Evolutionary conservation across 2,113 vertebrate genomes (phyloP).

Genomic region (Heterocephalus glaber): DNA sequence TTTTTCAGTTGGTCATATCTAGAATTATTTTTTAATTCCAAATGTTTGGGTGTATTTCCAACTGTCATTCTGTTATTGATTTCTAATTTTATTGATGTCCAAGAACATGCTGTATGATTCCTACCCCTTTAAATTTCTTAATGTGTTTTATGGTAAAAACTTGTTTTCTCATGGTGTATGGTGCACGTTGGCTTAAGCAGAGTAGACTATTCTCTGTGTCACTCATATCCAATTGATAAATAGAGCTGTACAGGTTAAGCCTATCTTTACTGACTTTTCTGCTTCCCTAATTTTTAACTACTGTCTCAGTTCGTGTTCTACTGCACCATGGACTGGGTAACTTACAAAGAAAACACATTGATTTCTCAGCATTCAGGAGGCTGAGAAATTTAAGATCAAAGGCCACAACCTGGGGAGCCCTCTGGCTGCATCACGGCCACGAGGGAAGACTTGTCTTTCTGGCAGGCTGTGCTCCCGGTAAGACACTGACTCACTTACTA

Average conservation of each 20-base stretch:
- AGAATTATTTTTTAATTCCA: neutral
- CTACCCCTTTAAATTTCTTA: neutral
- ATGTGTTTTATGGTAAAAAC: neutral
- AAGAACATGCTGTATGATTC: neutral
- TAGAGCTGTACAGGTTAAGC: neutral
- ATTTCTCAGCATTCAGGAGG: neutral
- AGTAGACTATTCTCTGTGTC: neutral
- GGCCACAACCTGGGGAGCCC: neutral
- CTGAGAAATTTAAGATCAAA: neutral
- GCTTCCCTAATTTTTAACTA: neutral
- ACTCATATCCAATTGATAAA: neutral
- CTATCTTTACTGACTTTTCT: neutral
- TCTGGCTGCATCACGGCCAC: neutral
- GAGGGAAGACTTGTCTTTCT: too few relatives aligned
- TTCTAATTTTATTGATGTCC: neutral
- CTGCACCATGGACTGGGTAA: neutral
- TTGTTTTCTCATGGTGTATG: neutral
- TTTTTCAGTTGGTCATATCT: neutral
- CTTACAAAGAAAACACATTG: neutral
- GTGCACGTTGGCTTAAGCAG: neutral
- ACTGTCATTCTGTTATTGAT: neutral
- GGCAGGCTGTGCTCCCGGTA: neutral
- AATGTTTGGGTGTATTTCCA: neutral
- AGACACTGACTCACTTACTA: neutral
- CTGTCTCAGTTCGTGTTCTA: neutral